Evolutionary conservation across 2,888 invertebrate species (phyloP), one percentile per base, ranked within the genome.

Genomic region (Cryptus viduatorius): DNA sequence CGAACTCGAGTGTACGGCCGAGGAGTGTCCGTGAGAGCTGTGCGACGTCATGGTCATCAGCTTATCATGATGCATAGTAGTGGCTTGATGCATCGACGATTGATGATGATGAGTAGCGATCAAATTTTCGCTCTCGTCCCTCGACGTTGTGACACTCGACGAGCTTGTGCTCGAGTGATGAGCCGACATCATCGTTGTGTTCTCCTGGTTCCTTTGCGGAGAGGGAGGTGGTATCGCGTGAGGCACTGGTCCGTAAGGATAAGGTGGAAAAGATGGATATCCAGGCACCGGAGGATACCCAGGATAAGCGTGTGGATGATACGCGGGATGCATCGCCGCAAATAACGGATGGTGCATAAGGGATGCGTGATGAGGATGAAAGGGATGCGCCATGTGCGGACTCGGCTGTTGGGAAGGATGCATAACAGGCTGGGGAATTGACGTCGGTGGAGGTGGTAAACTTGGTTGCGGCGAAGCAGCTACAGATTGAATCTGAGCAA

Each of bases 391-490:
- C 92, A 93, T 93, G 89, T 95, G 95, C 1, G 95, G 96, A 85
- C 96, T 96, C 65, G 96, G 96, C 90, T 96, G 96, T 90, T 97
- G 97, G 1, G 96, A 95, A 5, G 97, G 96, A 92, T 97, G 97
- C 94, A 97, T 96, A 14, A 96, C 95, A 4, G 96, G 96, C 44
- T 96, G 96, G 12, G 96, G 95, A 87, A 96, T 95, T 1, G 96
- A 95, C 4, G 96, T 94, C 0, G 96, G 96, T 86, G 96, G 95
- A 4, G 95, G 95, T 42, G 95, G 94, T 68, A 95, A 94, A n/a
- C 94, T 90, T 4, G 93, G 92, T 0, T 92, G 92, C 1, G 93
- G 93, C 24, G 91, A 93, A 0, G 93, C 93, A 0, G 92, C 90
- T 0, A 93, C 91, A 0, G 93, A 90, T 75, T 93, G 93, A 75